These are phyloP conservation scores for Takifugu ocellatus DNA, from an alignment of 2,797 vertebrate genomes.

Conservation along the genomic window DNA sequence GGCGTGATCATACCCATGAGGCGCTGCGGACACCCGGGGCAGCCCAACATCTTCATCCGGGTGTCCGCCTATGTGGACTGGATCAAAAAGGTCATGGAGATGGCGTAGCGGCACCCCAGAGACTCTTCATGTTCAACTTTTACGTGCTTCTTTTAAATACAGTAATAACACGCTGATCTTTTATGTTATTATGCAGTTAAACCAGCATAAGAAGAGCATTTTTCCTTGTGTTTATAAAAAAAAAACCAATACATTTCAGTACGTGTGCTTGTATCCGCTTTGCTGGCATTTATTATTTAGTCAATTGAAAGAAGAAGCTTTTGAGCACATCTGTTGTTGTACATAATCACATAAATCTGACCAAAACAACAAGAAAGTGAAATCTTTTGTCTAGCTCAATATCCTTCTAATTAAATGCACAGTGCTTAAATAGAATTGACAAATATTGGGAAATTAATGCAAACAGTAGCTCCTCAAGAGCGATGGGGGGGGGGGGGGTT, in stretches of 20 bases:
- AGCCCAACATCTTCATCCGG: slow-evolving; percentile 89
- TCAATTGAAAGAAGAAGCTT: not conserved
- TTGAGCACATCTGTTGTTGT: not conserved
- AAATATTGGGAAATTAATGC: not conserved
- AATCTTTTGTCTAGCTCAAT: not conserved
- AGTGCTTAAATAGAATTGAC: no score
- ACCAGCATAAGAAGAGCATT: no score
- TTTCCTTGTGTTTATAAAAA: no score
- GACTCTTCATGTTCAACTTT: slow-evolving; percentile 19
- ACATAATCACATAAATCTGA: slow-evolving; percentile 2
- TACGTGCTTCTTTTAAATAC: slow-evolving; percentile 2
- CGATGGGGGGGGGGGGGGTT: slow-evolving; percentile 14
- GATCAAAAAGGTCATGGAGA: slow-evolving; percentile 95
- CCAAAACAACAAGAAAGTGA: not conserved
- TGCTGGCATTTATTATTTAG: slow-evolving; percentile 5
- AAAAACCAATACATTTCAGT: not conserved
- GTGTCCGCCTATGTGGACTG: slow-evolving; percentile 92
- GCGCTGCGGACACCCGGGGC: slow-evolving; percentile 85
- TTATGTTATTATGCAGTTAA: no score
- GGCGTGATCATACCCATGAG: slow-evolving; percentile 93
- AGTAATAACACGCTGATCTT: not conserved
- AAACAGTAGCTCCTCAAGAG: slow-evolving; percentile 21
- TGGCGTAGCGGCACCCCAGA: slow-evolving; percentile 72
- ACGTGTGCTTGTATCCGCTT: slow-evolving; percentile 7
- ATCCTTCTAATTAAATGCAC: no score